Base-by-base conservation (phyloP, 2,888 invertebrate species). In the Carpatolechia fugitivella region DNA sequence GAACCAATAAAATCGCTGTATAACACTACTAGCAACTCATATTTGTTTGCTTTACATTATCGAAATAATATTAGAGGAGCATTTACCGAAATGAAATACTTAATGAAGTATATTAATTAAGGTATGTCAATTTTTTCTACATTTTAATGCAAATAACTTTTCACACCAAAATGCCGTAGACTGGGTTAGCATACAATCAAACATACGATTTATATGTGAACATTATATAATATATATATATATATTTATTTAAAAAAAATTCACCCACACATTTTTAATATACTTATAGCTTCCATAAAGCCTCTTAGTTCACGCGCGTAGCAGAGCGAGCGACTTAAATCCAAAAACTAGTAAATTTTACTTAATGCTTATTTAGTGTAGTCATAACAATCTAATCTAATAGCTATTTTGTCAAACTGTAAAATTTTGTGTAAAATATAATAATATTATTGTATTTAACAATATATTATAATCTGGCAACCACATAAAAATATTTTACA, bases 101-200 rank as follows among this genome's bases (percentile, higher is more conserved):
- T 11, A 20, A 20, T 11, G 18, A 11, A 18, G 3, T 11, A 14
- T n/a, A n/a, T n/a, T 11, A 44, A 44, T 44, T 29, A 11, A 40
- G 20, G 8, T 40, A n/a, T 29, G 20, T n/a, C 5, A 24, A 30
- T 8, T 8, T 2, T 44, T 44, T 11, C 16, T 33, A 33, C 18
- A 47, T 31, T 7, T 14, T 8, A 31, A 48, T 11, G n/a, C n/a
- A 3, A 33, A 31, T 33, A 48, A 11, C 11, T 31, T 14, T 46
- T 52, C 13, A 14, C 7, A 52, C 60, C 60, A 52, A 55, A 69
- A 70, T 70, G 69, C 72, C 77, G 76, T 79, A 78, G 79, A 75
- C 80, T 78, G 74, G 74, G 76, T 74, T 72, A 46, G 41, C 18
- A 31, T 41, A 29, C 29, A 29, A 13, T 18, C 40, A 3, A 18